phyloP scores from a whole-genome alignment of 1,140 invertebrate species.

The Drosophila obscura region DNA sequence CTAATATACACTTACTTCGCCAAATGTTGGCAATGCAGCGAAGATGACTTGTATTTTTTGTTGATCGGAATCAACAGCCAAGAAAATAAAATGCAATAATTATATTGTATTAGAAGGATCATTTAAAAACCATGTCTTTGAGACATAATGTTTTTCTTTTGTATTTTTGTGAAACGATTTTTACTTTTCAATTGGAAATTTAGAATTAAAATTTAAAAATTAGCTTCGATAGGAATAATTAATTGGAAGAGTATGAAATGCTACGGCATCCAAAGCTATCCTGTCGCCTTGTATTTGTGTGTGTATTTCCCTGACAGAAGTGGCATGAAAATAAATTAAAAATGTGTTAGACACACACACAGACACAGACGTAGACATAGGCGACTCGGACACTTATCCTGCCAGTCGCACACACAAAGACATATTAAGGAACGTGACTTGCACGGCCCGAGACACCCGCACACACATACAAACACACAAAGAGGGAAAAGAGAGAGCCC shows the following conservation, averaged over 20 bases:
- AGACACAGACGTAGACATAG: slow-evolving; percentile 2
- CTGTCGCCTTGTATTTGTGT: no score
- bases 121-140: no score
- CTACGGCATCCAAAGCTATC: no score
- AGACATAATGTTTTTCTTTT: no score
- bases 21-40: no score
- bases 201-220: neutral
- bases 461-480: slow-evolving; percentile 1
- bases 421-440: slow-evolving; percentile 80
- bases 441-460: slow-evolving; percentile 36
- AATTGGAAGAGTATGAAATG: no score
- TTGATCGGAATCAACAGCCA: no score
- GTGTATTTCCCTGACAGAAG: slow-evolving; percentile 5
- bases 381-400: slow-evolving; percentile 40
- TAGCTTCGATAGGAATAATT: no score
- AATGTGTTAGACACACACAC: slow-evolving; percentile 65
- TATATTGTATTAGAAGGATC: no score
- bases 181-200: no score
- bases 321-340: slow-evolving; percentile 77
- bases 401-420: slow-evolving; percentile 43
- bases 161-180: neutral
- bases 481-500: neutral
- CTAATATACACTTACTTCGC: neutral
- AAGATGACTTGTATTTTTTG: no score
- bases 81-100: no score